Base-by-base conservation (phyloP, 2,888 invertebrate species). In the Crocallis elinguaria region DNA sequence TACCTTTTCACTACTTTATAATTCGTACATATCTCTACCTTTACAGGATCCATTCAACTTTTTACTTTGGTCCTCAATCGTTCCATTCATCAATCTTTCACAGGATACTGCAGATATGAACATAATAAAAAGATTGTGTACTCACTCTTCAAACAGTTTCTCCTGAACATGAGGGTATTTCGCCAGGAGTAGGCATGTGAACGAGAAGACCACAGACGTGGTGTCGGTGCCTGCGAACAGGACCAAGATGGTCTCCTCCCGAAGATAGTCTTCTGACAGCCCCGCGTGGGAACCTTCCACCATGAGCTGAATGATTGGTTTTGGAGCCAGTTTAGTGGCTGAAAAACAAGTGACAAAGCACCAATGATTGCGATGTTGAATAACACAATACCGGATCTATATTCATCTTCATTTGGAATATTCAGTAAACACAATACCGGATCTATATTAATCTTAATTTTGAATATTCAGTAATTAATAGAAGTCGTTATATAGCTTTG, bases 181-280 rank as follows among this genome's bases (percentile, higher is more conserved):
- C 0, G 81, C 67, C 29, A 84, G 49, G 60, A 84, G 49, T 2
- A 71, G 46, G 2, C 69, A 49, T 0, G 74, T 70, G 45, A 77
- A 83, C 2, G 71, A 64, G 3, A 66, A 62, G 0, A 70, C 75
- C 0, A 77, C 71, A 0, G 82, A 77, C 0, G 82, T 75, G 0
- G 83, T 82, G 21, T 84, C 84, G 0, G 80, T 81, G 0, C 79
- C 83, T 6, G 81, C 84, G 0, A 77, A 45, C 5, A 77, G 57
- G 4, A 84, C 36, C 0, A 79, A 75, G 1, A 79, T 23, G 0
- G 60, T 63, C 45, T 84, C 84, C 17, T 84, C 84, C 0, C 64
- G 67, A 3, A 33, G 19, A 5, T 19, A 19, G 19, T 19, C 19
- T 19, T 19, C 19, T 19, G 19, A 25, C 1, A 84, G 59, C 38